These are phyloP conservation scores for Calephelis virginiensis DNA, from an alignment of 1,140 invertebrate species.

Conservation along the genomic window DNA sequence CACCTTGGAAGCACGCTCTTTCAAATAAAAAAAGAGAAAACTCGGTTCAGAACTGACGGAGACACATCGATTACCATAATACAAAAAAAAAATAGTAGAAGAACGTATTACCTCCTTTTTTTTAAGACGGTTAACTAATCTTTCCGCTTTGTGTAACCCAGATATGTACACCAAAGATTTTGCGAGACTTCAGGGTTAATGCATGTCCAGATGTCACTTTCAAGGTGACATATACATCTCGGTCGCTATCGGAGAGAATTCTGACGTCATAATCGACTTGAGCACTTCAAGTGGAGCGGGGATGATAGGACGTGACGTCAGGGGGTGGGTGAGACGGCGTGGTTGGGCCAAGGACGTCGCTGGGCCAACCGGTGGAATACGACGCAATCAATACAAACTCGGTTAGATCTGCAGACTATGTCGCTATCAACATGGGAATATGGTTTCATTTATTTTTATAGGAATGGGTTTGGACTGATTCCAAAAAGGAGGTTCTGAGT, in stretches of 20 bases:
- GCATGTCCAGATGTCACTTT: slow-evolving; percentile 5
- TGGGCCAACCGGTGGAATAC: slow-evolving; percentile 65
- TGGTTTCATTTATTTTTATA: too few species aligned
- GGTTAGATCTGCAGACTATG: slow-evolving; percentile 19
- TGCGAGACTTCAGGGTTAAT: slow-evolving; percentile 3
- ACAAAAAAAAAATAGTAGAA: too few species aligned
- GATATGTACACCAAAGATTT: neutral
- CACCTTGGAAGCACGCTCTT: too few species aligned
- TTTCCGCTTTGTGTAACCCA: too few species aligned
- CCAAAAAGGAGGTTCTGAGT: too few species aligned
- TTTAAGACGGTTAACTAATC: too few species aligned
- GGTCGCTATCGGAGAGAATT: slow-evolving; percentile 1
- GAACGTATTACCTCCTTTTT: too few species aligned
- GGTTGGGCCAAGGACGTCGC: slow-evolving; percentile 70
- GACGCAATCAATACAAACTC: slow-evolving; percentile 61
- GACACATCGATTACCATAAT: too few species aligned
- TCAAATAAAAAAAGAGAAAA: too few species aligned
- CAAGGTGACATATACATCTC: slow-evolving; percentile 8
- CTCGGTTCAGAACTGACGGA: too few species aligned
- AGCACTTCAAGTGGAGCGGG: neutral
- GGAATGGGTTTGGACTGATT: too few species aligned
- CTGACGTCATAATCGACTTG: slow-evolving; percentile 5
- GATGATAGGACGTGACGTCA: slow-evolving; percentile 10
- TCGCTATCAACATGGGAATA: neutral
- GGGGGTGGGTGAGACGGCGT: slow-evolving; percentile 49